Base-by-base conservation (phyloP, 2,797 vertebrate species). In the Enteromius trimaculatus region DNA sequence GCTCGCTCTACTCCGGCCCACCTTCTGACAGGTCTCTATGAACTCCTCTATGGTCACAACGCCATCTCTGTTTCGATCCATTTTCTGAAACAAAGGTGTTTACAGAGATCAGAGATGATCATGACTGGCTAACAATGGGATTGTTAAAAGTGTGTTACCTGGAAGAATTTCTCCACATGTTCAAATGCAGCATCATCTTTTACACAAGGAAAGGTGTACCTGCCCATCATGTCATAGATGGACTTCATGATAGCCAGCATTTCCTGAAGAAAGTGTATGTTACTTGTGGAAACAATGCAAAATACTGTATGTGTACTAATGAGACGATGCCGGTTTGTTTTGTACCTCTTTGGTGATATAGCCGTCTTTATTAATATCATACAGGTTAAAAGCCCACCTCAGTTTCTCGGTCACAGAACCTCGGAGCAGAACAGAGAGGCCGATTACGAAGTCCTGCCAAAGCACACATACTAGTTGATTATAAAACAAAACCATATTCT, bases 201-300 rank as follows among this genome's bases (percentile, higher is more conserved):
- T 26, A 96, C 89, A 13, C 94, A 89, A 4, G 98, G 98, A 75
- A 91, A 95, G 0, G 97, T 98, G 84, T 95, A 95, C 78, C 93
- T 94, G 68, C 98, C 98, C 98, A 99, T 97, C 97, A 99, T 97
- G 89, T 97, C 95, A 0, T 99, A 99, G 89, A 99, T 98, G 87
- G 97, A 98, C 1, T 95, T 97, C 95, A 99, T 95, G 88, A 99
- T 96, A 80, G 95, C 95, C 94, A 98, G 87, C 98, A 99, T 99
- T 86, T 99, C 98, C 97, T 99, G 88, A 14, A 84, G 68, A 78
- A 26, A 76, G 10, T 31, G 1, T 4, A 69, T 4, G 3, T 44
- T 34, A 71, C 13, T 26, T 29, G 6, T 4, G 37, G 26, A 34
- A 29, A 79, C 26, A 49, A 37, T 75, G 65, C n/a, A 26, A 70